Percentiles rank a stretch among this genome's conserved stretches.
Evolutionary conservation across 2,797 vertebrate genomes (phyloP).

Genomic region (Propithecus deckenii): DNA sequence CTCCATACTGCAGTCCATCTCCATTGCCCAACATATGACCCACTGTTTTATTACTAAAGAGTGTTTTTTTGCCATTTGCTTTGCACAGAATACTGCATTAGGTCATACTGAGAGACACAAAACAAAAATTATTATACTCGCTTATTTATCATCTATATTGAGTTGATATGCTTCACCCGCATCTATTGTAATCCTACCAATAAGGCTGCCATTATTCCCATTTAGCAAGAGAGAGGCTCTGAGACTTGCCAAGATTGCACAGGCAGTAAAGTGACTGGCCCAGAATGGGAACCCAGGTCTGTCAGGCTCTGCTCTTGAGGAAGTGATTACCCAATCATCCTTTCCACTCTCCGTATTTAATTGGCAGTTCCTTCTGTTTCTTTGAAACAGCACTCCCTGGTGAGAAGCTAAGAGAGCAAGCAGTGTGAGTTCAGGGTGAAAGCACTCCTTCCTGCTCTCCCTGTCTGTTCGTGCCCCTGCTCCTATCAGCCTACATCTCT

Average conservation of each 20-base stretch:
- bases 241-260: not conserved
- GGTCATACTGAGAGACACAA: not conserved
- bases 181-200: not conserved
- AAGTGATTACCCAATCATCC: not conserved
- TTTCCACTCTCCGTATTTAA: not conserved
- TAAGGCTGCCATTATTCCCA: not conserved
- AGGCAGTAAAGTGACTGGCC: not conserved
- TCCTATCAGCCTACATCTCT: not conserved
- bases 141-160: not conserved
- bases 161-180: not conserved
- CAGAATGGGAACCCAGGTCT: not conserved
- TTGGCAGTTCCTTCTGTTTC: not conserved
- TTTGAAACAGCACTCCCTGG: not conserved
- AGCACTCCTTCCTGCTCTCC: not conserved
- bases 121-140: not conserved
- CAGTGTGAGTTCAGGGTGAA: not conserved
- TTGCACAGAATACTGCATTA: not conserved
- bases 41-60: not conserved
- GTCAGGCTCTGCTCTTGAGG: not conserved
- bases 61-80: not conserved
- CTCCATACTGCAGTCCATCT: not conserved
- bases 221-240: not conserved
- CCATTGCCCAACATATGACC: rapidly evolving
- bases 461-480: too few relatives aligned
- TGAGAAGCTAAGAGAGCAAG: not conserved